Evolutionary conservation across 2,797 vertebrate species (phyloP).

Genomic region (Gymnothorax javanicus): DNA sequence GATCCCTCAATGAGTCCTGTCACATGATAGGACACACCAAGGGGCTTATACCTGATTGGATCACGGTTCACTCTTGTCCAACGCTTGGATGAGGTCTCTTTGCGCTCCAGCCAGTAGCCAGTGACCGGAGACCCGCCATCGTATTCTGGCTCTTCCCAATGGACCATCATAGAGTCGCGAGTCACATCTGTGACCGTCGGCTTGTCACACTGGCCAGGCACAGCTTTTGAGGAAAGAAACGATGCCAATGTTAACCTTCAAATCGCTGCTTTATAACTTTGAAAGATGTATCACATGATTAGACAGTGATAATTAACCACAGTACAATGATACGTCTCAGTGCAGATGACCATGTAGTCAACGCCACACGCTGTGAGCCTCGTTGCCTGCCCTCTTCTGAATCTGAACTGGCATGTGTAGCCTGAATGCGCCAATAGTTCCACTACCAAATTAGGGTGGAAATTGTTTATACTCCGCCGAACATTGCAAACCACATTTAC

Average conservation of each 20-base stretch:
- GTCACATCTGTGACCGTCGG: conserved; percentile 89
- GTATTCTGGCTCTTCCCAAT: conserved; percentile 96
- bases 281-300: background rate
- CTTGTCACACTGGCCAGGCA: conserved; percentile 95
- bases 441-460: too few species aligned
- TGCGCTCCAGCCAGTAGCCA: conserved; percentile 92
- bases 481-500: too few species aligned
- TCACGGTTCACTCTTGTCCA: conserved; percentile 90
- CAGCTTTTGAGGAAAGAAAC: conserved; percentile 71
- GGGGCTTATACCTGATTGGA: conserved; percentile 86
- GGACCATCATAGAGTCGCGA: conserved; percentile 90
- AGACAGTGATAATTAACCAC: background rate
- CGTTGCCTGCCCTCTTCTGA: too few species aligned
- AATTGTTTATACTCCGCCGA: too few species aligned
- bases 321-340: background rate
- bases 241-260: conserved; percentile 15
- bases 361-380: too few species aligned
- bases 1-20: conserved; percentile 87
- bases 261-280: background rate
- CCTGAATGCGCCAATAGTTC: too few species aligned
- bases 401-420: too few species aligned
- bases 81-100: conserved; percentile 91
- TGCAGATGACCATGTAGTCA: background rate
- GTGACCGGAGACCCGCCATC: conserved; percentile 93
- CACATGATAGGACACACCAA: conserved; percentile 89